Base-by-base conservation (phyloP, 2,888 invertebrate genomes). In the Steinernema carpocapsae region DNA sequence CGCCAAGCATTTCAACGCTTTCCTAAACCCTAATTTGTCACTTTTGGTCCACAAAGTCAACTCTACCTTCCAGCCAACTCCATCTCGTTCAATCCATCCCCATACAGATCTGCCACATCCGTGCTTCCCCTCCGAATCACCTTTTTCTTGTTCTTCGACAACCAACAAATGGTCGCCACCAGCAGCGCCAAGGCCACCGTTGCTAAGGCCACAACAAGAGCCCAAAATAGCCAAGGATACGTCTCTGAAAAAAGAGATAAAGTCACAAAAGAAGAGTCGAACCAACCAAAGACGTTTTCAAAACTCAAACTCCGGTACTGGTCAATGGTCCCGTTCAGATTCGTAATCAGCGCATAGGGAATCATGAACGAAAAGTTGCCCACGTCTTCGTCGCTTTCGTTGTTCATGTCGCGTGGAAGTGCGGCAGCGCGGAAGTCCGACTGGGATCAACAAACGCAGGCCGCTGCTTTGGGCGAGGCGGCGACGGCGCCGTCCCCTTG, bases 351-450 rank as follows among this genome's bases (percentile, higher is more conserved):
- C 10, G 32, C 64, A 17, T 32, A 64, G 2, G 64, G 64, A 17
- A 64, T 64, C 64, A 64, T 32, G 19, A 32, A 64, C 32, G 64
- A 32, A 29, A 64, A 64, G 64, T 64, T 64, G 64, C 64, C 37
- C 19, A 37, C 7, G 2, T 37, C 26, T n/a, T 64, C 64, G 12
- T 64, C 64, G 37, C 37, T 37, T 37, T 6, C 37, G 37, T n/a
- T n/a, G 43, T 48, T 48, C 64, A 64, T 64, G 29, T n/a, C n/a
- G n/a, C n/a, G n/a, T n/a, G n/a, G n/a, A n/a, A n/a, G n/a, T n/a
- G n/a, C n/a, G n/a, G n/a, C n/a, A n/a, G n/a, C n/a, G n/a, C 10
- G 52, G 22, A 24, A 22, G 24, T 52, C 19, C 56, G 24, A 22
- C 37, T 24, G 26, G 4, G 22, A 22, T 12, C 64, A 37, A 26